Base-by-base conservation (phyloP, 2,888 invertebrate species). In the Lottia gigantea region DNA sequence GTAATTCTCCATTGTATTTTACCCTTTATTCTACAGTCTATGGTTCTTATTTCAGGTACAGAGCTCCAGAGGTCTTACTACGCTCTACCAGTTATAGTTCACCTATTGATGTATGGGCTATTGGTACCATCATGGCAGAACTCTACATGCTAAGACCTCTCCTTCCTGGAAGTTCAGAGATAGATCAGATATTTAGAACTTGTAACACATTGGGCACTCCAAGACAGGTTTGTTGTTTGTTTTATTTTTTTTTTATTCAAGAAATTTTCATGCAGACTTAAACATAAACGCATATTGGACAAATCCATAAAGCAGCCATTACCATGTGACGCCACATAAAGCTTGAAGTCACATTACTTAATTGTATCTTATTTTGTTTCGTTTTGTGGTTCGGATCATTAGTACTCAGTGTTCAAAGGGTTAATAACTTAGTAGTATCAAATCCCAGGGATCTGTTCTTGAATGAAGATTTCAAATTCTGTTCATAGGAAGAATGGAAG, bases 101-200 rank as follows among this genome's bases (percentile, higher is more conserved):
- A 73, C 96, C 98, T 0, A 97, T 99, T 78, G 98, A 98, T 89
- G 92, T 99, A 78, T 99, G 98, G 98, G 98, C 98, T 2, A 94
- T 98, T 66, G 98, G 97, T 62, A 98, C 98, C 86, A 99, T 99
- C 80, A 95, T 97, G 92, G 95, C 98, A 8, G 99, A 99, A 90
- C 91, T 99, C 70, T 97, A 97, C 89, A 97, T 97, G 55, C 94
- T 96, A 85, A 92, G 97, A 63, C 97, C 98, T 0, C 90, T 98
- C 45, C 98, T 98, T 89, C 98, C 98, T 0, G 98, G 98, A 4
- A 96, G 95, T 84, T 96, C 96, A 76, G 98, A 98, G 90, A 96
- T 98, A 75, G 98, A 98, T 89, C 95, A 98, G 90, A 92, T 98
- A 74, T 97, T 97, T 79, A 96, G 96, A 90, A 95, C 97, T 79